phyloP scores from a whole-genome alignment of 2,797 vertebrate genomes.

The Bufotes viridis region DNA sequence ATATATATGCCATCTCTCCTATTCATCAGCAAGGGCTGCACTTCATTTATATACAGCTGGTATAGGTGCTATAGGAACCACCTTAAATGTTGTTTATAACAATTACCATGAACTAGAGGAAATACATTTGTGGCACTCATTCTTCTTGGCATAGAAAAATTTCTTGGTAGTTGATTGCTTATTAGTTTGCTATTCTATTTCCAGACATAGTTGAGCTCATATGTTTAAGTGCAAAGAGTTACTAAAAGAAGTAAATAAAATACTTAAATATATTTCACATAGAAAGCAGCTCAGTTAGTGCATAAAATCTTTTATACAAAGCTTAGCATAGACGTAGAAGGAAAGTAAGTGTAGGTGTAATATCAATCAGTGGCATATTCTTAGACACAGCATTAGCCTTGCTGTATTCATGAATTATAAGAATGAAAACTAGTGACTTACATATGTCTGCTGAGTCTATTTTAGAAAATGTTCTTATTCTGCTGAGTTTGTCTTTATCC shows the following conservation, averaged over 20 bases:
- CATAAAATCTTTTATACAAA: not conserved
- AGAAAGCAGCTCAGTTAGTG: not conserved
- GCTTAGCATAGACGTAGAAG: not conserved
- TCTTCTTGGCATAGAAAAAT: too few relatives aligned
- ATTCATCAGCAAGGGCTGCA: too few relatives aligned
- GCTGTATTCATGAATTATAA: not conserved
- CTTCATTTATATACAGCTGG: too few relatives aligned
- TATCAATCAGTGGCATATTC: not conserved
- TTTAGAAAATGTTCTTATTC: not conserved
- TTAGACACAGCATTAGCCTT: slow-evolving; percentile 16
- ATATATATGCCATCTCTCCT: too few relatives aligned
- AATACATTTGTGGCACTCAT: too few relatives aligned
- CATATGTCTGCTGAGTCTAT: not conserved
- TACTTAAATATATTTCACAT: not conserved
- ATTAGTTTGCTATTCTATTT: not conserved
- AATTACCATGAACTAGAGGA: too few relatives aligned
- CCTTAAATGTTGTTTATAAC: too few relatives aligned
- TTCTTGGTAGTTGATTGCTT: too few relatives aligned
- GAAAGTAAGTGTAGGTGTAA: slow-evolving; percentile 22
- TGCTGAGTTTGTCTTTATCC: not conserved
- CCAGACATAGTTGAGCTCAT: not conserved
- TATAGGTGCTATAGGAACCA: too few relatives aligned
- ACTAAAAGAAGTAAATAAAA: not conserved
- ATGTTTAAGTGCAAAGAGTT: not conserved
- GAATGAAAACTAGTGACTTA: not conserved